Evolutionary conservation across 2,113 vertebrate genomes (phyloP).

Genomic region (Diphyllodes magnificus): DNA sequence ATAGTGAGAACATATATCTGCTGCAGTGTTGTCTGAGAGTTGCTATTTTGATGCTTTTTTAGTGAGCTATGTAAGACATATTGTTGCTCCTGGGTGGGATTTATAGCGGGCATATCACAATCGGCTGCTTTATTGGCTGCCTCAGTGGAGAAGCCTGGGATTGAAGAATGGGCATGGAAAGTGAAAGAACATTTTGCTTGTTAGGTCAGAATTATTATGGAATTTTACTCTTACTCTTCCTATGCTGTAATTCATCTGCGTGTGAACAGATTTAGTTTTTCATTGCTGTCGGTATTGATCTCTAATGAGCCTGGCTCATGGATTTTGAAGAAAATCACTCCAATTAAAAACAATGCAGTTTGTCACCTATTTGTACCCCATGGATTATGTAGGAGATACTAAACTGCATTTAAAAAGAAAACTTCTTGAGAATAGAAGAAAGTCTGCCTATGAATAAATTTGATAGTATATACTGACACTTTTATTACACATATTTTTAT

Average conservation of each 20-base stretch:
- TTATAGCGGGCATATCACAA: slow-evolving; percentile 36
- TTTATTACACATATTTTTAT: not conserved
- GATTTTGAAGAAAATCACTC: slow-evolving; percentile 31
- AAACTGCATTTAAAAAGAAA: not conserved
- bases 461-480: not conserved
- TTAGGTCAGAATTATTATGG: slow-evolving; percentile 32
- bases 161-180: slow-evolving; percentile 36
- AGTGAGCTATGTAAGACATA: not conserved
- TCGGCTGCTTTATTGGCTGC: slow-evolving; percentile 27
- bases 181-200: slow-evolving; percentile 28
- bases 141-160: slow-evolving; percentile 1
- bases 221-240: not conserved
- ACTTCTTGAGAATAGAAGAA: not conserved
- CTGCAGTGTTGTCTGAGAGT: not conserved
- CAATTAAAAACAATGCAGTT: not conserved
- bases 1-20: not conserved
- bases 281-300: slow-evolving; percentile 24
- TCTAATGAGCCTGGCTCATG: slow-evolving; percentile 12
- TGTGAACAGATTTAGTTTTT: not conserved
- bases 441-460: not conserved
- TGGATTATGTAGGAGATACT: not conserved
- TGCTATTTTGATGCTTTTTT: slow-evolving; percentile 40
- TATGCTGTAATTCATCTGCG: not conserved
- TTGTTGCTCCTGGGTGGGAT: slow-evolving; percentile 37
- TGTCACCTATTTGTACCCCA: not conserved